These are phyloP conservation scores for Drosophila willistoni DNA, from an alignment of 1,140 invertebrate species.

Conservation along the genomic window DNA sequence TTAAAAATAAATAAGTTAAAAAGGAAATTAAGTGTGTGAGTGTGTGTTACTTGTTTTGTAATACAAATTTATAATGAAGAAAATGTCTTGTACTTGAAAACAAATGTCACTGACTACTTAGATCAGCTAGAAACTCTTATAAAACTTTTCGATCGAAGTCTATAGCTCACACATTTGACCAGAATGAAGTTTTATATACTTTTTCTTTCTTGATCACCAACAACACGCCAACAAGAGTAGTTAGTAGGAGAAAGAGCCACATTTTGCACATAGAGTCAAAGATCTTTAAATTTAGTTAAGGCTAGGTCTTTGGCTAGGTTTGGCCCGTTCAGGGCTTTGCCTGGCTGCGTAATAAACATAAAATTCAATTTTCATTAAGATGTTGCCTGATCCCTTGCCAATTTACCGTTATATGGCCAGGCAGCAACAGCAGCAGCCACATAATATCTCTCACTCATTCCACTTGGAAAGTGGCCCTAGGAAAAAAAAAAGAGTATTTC, in stretches of 20 bases:
- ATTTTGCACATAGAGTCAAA: not conserved
- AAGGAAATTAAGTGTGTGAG: not conserved
- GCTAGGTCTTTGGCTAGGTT: constrained; percentile 30
- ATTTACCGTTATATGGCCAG: constrained; percentile 62
- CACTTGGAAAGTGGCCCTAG: constrained; percentile 36
- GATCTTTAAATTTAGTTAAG: constrained; percentile 48
- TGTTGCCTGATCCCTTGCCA: constrained; percentile 70
- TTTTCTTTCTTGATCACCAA: too few relatives aligned
- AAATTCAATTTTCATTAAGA: constrained; percentile 81
- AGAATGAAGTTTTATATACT: too few relatives aligned
- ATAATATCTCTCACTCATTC: not conserved
- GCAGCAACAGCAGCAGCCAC: not conserved
- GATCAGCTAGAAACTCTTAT: too few relatives aligned
- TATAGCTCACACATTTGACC: too few relatives aligned
- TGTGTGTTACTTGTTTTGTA: too few relatives aligned
- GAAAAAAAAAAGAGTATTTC: constrained; percentile 66
- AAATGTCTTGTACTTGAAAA: too few relatives aligned
- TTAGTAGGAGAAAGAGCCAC: too few relatives aligned
- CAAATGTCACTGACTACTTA: too few relatives aligned
- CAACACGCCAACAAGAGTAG: too few relatives aligned
- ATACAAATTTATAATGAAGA: too few relatives aligned
- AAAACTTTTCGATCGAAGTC: too few relatives aligned
- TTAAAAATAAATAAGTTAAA: not conserved
- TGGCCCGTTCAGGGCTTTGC: constrained; percentile 54
- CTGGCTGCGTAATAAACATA: constrained; percentile 73